Evolutionary conservation across 2,113 vertebrate genomes (phyloP).

Genomic region (Odocoileus hemionus): DNA sequence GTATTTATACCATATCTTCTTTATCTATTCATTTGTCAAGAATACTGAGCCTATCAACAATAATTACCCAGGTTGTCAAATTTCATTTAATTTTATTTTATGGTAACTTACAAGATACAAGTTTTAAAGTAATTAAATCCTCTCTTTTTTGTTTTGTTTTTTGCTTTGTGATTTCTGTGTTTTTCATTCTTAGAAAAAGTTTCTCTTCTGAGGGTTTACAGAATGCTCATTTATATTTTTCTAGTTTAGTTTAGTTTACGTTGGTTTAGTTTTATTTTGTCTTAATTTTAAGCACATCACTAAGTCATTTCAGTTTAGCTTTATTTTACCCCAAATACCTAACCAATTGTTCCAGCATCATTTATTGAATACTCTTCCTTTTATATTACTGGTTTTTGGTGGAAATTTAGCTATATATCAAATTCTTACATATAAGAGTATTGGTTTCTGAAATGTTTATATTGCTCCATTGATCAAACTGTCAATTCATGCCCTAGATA

Average conservation of each 20-base stretch:
- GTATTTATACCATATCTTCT: not conserved
- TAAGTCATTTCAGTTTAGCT: not conserved
- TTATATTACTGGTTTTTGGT: slow-evolving; percentile 5
- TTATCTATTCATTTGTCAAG: not conserved
- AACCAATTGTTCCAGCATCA: not conserved
- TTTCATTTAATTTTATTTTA: not conserved
- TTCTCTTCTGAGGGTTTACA: not conserved
- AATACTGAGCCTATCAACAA: not conserved
- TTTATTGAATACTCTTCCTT: not conserved
- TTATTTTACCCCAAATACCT: not conserved
- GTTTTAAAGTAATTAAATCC: slow-evolving; percentile 18
- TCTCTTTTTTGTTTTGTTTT: not conserved
- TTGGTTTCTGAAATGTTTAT: slow-evolving; percentile 29
- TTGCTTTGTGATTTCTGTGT: not conserved
- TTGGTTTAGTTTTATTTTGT: not conserved
- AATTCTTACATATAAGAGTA: not conserved
- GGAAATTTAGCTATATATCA: not conserved
- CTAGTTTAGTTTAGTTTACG: not conserved
- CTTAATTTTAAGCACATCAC: not conserved
- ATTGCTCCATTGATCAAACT: slow-evolving; percentile 17
- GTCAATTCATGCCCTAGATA: slow-evolving; percentile 9
- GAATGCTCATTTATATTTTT: not conserved
- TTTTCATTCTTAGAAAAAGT: not conserved
- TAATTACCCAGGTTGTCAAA: not conserved
- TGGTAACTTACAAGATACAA: not conserved